phyloP scores from a whole-genome alignment of 2,797 vertebrate genomes.

The Forpus xanthops region DNA sequence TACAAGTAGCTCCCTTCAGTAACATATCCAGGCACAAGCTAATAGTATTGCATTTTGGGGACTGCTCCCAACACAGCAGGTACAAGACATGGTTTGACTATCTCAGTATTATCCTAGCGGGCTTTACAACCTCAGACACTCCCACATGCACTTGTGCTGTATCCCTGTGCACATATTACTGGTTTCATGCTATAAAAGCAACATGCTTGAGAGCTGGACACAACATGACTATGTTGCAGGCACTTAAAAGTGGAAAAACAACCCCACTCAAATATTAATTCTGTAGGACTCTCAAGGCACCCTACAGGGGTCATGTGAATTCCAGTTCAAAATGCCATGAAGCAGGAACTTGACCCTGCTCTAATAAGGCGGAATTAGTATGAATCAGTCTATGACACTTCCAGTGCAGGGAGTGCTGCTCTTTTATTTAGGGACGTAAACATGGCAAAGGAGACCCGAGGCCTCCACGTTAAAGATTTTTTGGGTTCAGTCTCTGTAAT shows the following conservation, averaged over 20 bases:
- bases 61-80: not conserved
- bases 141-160: rapidly evolving
- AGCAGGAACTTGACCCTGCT: not conserved
- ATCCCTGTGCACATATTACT: rapidly evolving
- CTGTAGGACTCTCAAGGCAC: not conserved
- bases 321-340: not conserved
- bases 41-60: not conserved
- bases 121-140: not conserved
- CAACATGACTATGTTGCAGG: not conserved
- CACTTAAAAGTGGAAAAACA: not conserved
- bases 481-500: not conserved
- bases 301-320: not conserved
- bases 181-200: not conserved
- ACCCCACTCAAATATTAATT: not conserved
- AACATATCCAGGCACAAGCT: not conserved
- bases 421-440: not conserved
- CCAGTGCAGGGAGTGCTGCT: not conserved
- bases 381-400: not conserved
- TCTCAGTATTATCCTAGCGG: not conserved
- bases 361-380: not conserved
- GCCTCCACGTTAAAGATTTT: not conserved
- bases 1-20: not conserved
- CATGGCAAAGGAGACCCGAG: not conserved
- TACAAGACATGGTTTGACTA: not conserved
- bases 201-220: not conserved